These are phyloP conservation scores for Tragelaphus strepsiceros DNA, from an alignment of 2,113 vertebrate genomes.

Conservation along the genomic window DNA sequence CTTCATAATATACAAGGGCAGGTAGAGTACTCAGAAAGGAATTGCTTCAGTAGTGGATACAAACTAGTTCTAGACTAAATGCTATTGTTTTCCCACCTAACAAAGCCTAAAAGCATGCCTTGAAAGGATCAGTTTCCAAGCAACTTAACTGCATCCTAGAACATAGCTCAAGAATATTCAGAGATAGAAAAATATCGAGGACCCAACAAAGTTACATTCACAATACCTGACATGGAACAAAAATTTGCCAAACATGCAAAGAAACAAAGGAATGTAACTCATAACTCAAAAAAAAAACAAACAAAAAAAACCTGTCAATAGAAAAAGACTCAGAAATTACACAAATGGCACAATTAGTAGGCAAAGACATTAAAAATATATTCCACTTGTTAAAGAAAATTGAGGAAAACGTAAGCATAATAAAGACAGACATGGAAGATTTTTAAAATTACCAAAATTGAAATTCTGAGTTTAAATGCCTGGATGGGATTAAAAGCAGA, in stretches of 20 bases:
- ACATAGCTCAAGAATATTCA: constrained; percentile 8
- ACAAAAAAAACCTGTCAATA: neutral
- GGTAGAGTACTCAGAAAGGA: neutral
- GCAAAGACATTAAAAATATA: neutral
- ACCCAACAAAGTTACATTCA: neutral
- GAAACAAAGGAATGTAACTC: neutral
- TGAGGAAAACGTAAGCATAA: neutral
- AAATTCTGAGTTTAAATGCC: neutral
- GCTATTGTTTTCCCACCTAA: neutral
- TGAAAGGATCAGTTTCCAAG: neutral
- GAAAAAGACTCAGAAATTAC: constrained; percentile 1
- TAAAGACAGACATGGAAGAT: neutral
- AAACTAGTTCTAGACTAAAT: neutral
- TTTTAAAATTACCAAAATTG: neutral
- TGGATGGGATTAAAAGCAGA: neutral
- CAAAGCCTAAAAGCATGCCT: neutral
- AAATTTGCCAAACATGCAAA: neutral
- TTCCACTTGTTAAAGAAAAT: neutral
- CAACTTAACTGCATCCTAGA: neutral
- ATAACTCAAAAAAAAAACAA: neutral
- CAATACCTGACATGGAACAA: neutral
- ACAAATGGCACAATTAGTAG: neutral
- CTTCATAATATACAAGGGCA: neutral
- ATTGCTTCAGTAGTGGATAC: neutral
- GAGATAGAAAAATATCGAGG: neutral